phyloP scores from a whole-genome alignment of 2,113 vertebrate species.

The Labeo catla region DNA sequence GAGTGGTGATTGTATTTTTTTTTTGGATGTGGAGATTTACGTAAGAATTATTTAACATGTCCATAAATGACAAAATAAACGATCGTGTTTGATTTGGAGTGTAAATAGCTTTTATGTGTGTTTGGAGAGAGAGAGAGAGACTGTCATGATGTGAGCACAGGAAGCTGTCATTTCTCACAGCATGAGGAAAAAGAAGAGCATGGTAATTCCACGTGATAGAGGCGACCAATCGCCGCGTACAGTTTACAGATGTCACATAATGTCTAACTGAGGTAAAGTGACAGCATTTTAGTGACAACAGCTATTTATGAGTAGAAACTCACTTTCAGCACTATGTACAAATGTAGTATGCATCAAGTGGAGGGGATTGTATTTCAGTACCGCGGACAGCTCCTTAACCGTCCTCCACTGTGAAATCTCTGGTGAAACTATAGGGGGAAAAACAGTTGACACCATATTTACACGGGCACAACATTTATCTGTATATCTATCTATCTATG shows the following conservation, averaged over 20 bases:
- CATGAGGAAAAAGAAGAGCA: conserved; percentile 2
- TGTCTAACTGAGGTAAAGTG: neutral
- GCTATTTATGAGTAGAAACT: neutral
- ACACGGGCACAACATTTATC: neutral
- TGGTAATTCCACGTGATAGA: neutral
- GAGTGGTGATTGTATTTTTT: neutral
- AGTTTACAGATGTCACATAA: neutral
- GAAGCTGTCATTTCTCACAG: conserved; percentile 34
- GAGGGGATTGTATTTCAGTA: neutral
- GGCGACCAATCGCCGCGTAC: neutral
- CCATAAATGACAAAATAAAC: neutral
- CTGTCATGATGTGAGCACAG: neutral
- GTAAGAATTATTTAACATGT: neutral
- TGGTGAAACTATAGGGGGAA: neutral
- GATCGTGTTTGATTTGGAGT: neutral
- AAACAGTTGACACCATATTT: neutral
- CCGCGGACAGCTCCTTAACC: neutral
- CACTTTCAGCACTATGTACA: neutral
- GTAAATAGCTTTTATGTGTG: neutral
- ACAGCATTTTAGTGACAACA: neutral
- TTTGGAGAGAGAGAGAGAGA: neutral
- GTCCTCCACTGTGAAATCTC: neutral
- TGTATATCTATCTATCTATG: neutral
- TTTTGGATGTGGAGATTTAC: neutral
- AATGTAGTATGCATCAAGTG: neutral